These are phyloP conservation scores for Eudasyphora cyanicolor DNA, from an alignment of 2,888 invertebrate genomes.

Conservation along the genomic window DNA sequence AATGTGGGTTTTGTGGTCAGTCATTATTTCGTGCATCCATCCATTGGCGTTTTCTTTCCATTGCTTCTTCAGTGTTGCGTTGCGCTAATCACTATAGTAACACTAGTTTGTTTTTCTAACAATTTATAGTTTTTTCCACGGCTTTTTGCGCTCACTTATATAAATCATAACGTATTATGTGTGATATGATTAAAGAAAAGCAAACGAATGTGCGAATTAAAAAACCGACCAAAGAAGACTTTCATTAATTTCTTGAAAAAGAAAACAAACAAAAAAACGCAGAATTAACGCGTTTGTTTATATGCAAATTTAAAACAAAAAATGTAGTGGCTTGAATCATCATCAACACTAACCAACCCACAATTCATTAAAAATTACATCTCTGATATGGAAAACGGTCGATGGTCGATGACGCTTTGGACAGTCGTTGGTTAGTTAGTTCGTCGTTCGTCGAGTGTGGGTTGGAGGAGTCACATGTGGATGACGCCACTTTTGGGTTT, in stretches of 20 bases:
- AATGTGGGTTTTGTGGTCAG: slow-evolving; percentile 36
- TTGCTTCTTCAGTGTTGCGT: not conserved
- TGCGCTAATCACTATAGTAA: not conserved
- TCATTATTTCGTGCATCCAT: not conserved
- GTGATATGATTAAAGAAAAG: not conserved
- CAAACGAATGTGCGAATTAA: not conserved
- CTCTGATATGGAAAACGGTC: not conserved
- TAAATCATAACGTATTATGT: slow-evolving; percentile 18
- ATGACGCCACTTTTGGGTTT: slow-evolving; percentile 23
- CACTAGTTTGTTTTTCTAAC: not conserved
- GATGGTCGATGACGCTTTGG: not conserved
- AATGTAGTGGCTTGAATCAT: slow-evolving; percentile 8
- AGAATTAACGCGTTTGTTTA: slow-evolving; percentile 6
- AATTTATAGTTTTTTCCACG: too few species aligned
- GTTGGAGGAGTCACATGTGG: not conserved
- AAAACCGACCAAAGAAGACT: not conserved
- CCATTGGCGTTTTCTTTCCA: not conserved
- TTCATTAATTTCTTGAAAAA: slow-evolving; percentile 27
- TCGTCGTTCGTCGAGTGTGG: not conserved
- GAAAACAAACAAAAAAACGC: too few species aligned
- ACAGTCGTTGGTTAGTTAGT: too few species aligned
- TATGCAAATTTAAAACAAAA: not conserved
- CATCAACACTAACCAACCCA: slow-evolving; percentile 22
- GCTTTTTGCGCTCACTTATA: not conserved
- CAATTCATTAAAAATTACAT: slow-evolving; percentile 8